Evolutionary conservation across 1,140 invertebrate species (phyloP), one percentile per base, ranked within the genome.

Genomic region (Ridgeia piscesae): DNA sequence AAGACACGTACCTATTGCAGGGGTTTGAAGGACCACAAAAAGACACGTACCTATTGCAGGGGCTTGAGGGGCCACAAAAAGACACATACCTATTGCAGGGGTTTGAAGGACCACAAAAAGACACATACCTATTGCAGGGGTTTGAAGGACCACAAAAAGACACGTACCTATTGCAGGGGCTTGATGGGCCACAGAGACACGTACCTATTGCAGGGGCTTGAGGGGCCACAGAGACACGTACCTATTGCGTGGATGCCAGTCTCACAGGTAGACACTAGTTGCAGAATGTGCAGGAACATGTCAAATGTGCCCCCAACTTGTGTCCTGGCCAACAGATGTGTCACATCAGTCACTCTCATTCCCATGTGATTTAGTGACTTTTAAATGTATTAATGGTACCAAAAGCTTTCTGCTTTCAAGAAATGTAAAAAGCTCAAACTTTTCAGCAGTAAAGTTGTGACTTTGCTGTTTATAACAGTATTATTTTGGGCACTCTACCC

Each of bases 211-310:
- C 31, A n/a, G n/a, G n/a, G n/a, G n/a, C n/a, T n/a, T n/a, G 48
- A 50, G 48, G 21, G 48, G 8, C 48, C 48, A 50, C 48, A 11
- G 48, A 50, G 48, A 50, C 34, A 89, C 34, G 14, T 89, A 89
- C 89, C 89, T 90, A 90, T 33, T 34, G 89, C 89, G 0, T 90
- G 34, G 33, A 90, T 35, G 35, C 89, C 89, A 11, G 89, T 14
- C 33, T 90, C 89, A 27, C 89, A 90, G 4, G 89, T 90, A 90
- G 89, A 90, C 34, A 90, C 35, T 33, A 90, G 89, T 35, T 90
- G 89, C 4, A 90, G 89, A 21, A 90, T 90, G 35, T 90, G 89
- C 17, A 90, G 89, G n/a, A 34, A 90, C 33, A 35, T 35, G 35
- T 90, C 89, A 34, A 90, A 90, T 34, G 89, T 35, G 35, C 35